A percentile compares a stretch with the other conserved stretches of the same genome.
These are phyloP conservation scores for Clupea harengus DNA, from an alignment of 2,113 vertebrate species.

Conservation along the genomic window DNA sequence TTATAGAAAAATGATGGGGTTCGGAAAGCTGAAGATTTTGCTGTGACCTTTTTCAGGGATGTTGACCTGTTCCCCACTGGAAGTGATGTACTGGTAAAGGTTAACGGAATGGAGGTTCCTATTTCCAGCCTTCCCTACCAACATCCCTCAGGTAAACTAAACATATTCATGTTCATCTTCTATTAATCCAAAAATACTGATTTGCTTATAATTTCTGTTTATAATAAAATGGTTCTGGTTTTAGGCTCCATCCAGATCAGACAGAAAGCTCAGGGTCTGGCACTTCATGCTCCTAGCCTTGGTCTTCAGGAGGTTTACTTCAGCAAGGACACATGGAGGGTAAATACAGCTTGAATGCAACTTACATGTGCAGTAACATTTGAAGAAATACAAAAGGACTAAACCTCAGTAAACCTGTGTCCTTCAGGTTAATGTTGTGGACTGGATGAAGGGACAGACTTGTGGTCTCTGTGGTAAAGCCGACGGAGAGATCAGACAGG, in stretches of 20 bases:
- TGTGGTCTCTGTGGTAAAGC: constrained; percentile 79
- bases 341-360: constrained; percentile 25
- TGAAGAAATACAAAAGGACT: too few relatives aligned
- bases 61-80: constrained; percentile 50
- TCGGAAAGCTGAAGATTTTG: not conserved
- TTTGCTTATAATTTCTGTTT: not conserved
- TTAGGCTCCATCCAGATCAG: constrained; percentile 50
- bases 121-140: constrained; percentile 52
- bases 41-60: constrained; percentile 45
- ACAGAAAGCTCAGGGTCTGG: constrained; percentile 44
- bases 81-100: constrained; percentile 38
- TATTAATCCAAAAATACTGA: not conserved
- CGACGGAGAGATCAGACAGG: constrained; percentile 71
- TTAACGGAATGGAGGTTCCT: constrained; percentile 58
- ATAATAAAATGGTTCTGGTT: not conserved
- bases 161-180: not conserved
- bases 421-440: constrained; percentile 68
- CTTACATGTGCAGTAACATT: too few relatives aligned
- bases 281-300: constrained; percentile 52
- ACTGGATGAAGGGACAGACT: constrained; percentile 79
- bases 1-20: not conserved
- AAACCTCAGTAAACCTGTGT: not conserved
- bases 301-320: constrained; percentile 66
- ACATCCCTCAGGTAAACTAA: constrained; percentile 52
- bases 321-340: constrained; percentile 44